Percentiles rank a stretch among this genome's conserved stretches.
Evolutionary conservation across 1,140 invertebrate species (phyloP).

Genomic region (Ostrea edulis): DNA sequence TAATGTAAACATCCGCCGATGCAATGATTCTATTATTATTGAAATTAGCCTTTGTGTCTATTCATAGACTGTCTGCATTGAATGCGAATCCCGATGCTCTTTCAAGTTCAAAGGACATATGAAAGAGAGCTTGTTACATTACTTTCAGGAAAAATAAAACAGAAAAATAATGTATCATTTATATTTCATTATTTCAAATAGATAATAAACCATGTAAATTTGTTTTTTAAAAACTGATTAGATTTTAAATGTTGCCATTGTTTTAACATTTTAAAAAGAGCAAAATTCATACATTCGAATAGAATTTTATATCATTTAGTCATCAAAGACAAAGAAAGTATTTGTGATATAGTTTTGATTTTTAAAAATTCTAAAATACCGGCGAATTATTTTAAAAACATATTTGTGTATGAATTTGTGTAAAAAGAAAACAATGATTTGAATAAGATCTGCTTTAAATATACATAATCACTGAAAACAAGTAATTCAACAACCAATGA

Average conservation of each 20-base stretch:
- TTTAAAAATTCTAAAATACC: background rate
- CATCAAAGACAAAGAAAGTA: background rate
- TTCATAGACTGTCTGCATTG: constrained; percentile 33
- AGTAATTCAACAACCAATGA: background rate
- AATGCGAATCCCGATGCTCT: background rate
- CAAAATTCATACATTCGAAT: too few relatives aligned
- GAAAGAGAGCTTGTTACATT: constrained; percentile 1
- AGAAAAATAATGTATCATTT: too few relatives aligned
- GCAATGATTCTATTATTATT: constrained; percentile 38
- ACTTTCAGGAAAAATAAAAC: too few relatives aligned
- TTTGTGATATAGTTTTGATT: too few relatives aligned
- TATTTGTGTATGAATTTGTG: background rate
- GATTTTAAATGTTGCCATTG: too few relatives aligned
- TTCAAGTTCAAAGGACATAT: constrained; percentile 15
- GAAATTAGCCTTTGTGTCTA: constrained; percentile 49
- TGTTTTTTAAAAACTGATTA: too few relatives aligned
- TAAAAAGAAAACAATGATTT: background rate
- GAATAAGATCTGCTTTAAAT: background rate
- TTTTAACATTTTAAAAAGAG: too few relatives aligned
- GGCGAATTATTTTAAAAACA: background rate
- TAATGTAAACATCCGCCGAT: constrained; percentile 37
- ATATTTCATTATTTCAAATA: too few relatives aligned
- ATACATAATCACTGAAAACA: background rate
- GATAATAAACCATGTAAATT: too few relatives aligned
- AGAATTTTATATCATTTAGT: too few relatives aligned